Evolutionary conservation across 2,113 vertebrate genomes (phyloP), one percentile per base, ranked within the genome.

Genomic region (Mesitornis unicolor): DNA sequence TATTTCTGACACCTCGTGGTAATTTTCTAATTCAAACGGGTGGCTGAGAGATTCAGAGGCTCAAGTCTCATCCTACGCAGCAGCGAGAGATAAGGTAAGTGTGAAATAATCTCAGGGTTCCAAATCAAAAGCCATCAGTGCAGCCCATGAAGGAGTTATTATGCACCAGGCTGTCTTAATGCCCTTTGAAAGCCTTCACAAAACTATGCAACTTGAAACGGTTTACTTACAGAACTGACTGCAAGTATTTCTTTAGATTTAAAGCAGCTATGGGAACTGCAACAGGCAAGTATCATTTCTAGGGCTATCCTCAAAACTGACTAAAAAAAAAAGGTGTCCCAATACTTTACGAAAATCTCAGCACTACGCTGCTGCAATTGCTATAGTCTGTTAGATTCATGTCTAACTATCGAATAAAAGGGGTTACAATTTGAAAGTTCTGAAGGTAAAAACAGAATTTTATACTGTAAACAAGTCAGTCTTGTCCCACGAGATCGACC

Each of bases 401-500:
- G 7, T 2, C 2, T 14, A 42, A 2, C 2, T 26, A 21, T 4
- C 21, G 63, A 8, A 90, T 18, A 64, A 86, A 68, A 6, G 3
- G 4, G 22, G 13, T 16, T 36, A 12, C 29, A 16, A 57, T 35
- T 31, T 10, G 10, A 7, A 65, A 16, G 6, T 33, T 89, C 33
- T 40, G 26, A 75, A 59, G 20, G 29, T 35, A 36, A 60, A 5
- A 36, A 33, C 40, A 79, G 13, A 11, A 29, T 45, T 80, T 69
- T 8, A 61, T 6, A 33, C 10, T 28, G 29, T 8, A 42, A 59
- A 38, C 36, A 68, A 61, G 10, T 54, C 45, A 51, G 28, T 64
- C 57, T 19, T 40, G 16, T 61, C 31, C 18, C 48, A 64, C 0
- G 1, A 61, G 9, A 48, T 1, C 0, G 2, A n/a, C 15, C 33